These are phyloP conservation scores for Hedychridium roseum DNA, from an alignment of 2,888 invertebrate species.

Conservation along the genomic window DNA sequence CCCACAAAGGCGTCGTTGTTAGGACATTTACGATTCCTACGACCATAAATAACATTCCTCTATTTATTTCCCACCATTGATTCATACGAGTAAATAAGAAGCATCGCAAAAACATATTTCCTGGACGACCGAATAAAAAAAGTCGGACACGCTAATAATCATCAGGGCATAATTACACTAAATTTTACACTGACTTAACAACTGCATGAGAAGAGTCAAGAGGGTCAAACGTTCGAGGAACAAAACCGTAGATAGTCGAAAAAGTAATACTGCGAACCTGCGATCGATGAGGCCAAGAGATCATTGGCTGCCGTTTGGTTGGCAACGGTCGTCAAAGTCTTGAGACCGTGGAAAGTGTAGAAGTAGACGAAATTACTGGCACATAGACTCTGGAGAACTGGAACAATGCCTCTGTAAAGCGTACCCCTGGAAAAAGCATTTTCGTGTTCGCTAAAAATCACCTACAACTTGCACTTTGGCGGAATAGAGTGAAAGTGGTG, in stretches of 20 bases:
- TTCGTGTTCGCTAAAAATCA: too few relatives aligned
- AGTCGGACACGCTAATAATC: too few relatives aligned
- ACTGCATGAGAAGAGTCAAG: too few relatives aligned
- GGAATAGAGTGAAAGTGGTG: too few relatives aligned
- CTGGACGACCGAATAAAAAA: too few relatives aligned
- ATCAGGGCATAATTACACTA: too few relatives aligned
- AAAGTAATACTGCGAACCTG: conserved; percentile 69
- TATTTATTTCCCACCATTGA: too few relatives aligned
- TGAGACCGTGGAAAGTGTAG: conserved; percentile 88
- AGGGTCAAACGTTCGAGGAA: not conserved
- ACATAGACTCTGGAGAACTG: conserved; percentile 84
- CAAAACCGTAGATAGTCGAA: not conserved
- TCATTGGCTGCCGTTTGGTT: conserved; percentile 75
- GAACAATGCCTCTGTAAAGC: conserved; percentile 81
- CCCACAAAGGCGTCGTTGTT: conserved; percentile 89
- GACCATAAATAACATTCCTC: too few relatives aligned
- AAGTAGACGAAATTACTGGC: conserved; percentile 95
- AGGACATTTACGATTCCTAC: conserved; percentile 83
- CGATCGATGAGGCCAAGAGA: conserved; percentile 77
- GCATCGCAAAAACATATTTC: not conserved
- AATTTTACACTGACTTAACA: too few relatives aligned
- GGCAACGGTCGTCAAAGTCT: conserved; percentile 63
- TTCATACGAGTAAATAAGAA: too few relatives aligned
- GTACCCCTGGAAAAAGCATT: conserved; percentile 66
- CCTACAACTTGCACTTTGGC: too few relatives aligned